Conservation (phyloP, 2,797 vertebrate species). For the Pipistrellus kuhlii region DNA sequence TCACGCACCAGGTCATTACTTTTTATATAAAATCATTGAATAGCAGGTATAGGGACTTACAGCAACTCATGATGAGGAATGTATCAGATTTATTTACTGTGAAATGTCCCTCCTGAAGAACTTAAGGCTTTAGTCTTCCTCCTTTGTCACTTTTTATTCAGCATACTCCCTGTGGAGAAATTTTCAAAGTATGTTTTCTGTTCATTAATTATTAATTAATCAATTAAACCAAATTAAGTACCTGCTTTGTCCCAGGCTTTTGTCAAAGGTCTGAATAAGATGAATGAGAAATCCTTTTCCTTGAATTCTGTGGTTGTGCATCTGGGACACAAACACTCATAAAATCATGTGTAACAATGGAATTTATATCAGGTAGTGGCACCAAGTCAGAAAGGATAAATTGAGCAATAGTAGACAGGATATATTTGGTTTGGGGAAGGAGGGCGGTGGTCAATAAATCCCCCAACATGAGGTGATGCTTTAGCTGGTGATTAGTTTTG, state of each 20-base stretch:
- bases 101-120: slow-evolving; percentile 3
- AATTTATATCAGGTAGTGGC: background rate
- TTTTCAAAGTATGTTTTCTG: background rate
- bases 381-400: background rate
- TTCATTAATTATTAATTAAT: background rate
- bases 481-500: background rate
- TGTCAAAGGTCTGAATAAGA: background rate
- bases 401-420: background rate
- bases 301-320: background rate
- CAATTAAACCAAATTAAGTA: background rate
- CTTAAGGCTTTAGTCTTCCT: background rate
- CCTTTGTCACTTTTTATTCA: background rate
- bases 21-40: slow-evolving; percentile 22
- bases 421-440: too few species aligned
- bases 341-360: background rate
- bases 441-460: background rate
- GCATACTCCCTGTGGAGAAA: background rate
- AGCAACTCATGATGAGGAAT: background rate
- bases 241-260: background rate
- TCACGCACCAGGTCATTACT: too few species aligned
- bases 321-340: background rate
- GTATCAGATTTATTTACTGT: background rate
- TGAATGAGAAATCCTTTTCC: background rate
- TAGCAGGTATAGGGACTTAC: background rate
- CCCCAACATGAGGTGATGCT: background rate